Conservation (phyloP, 2,888 invertebrate species). For the Nezara viridula region DNA sequence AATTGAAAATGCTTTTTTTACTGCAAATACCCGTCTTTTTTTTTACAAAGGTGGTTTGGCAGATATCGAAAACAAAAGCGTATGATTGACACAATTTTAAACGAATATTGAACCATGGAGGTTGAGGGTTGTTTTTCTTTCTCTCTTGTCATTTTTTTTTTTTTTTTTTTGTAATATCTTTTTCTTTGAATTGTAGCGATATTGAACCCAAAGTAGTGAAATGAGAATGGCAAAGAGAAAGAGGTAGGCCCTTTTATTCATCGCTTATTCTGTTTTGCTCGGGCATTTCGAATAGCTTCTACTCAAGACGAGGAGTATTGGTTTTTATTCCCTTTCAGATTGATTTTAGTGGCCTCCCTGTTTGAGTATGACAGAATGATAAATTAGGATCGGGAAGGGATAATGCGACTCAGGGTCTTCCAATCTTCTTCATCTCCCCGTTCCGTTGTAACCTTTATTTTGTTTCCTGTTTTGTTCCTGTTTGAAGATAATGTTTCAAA, state of each 20-base stretch:
- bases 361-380: constrained; percentile 46
- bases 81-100: neutral
- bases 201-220: constrained; percentile 4
- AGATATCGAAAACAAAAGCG: neutral
- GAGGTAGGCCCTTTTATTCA: neutral
- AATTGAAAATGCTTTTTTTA: too few species aligned
- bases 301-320: neutral
- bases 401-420: neutral
- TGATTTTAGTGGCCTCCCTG: constrained; percentile 34
- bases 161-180: neutral
- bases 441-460: neutral
- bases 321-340: constrained; percentile 29
- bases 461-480: neutral
- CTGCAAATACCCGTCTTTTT: neutral
- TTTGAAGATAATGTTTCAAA: neutral
- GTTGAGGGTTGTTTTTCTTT: neutral
- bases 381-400: constrained; percentile 18
- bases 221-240: neutral
- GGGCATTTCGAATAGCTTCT: neutral
- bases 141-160: neutral
- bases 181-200: constrained; percentile 15
- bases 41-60: neutral
- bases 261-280: constrained; percentile 26
- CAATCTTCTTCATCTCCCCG: neutral
- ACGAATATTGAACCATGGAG: neutral